phyloP scores from a whole-genome alignment of 2,888 invertebrate genomes.

The Campoplex capitator region DNA sequence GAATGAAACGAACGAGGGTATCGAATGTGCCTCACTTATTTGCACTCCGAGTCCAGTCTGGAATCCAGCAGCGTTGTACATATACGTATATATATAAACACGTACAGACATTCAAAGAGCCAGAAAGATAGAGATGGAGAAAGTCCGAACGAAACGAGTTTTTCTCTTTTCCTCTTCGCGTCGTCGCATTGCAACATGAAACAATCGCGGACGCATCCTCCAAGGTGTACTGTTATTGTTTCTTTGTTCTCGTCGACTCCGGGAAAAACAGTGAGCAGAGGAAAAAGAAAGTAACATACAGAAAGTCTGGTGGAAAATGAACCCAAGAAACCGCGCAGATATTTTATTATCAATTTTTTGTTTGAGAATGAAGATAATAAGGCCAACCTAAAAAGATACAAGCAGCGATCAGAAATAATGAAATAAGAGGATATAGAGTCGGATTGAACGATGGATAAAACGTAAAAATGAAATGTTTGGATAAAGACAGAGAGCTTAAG shows the following conservation, averaged over 20 bases:
- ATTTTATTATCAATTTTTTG: neutral
- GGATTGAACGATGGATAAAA: conserved; percentile 29
- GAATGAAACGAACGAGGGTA: conserved; percentile 54
- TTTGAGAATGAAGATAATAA: conserved; percentile 1
- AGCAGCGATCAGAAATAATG: conserved; percentile 66
- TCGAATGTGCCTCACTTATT: conserved; percentile 52
- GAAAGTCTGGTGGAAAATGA: conserved; percentile 16
- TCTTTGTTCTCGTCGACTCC: neutral
- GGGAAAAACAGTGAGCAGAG: neutral
- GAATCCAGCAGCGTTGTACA: conserved; percentile 17
- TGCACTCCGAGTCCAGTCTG: conserved; percentile 42
- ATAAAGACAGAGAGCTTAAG: conserved; percentile 1
- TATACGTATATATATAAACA: neutral
- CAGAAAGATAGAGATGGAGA: neutral
- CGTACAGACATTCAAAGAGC: conserved; percentile 41
- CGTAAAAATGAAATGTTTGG: conserved; percentile 3
- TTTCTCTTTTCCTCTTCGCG: neutral
- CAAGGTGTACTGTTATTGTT: neutral
- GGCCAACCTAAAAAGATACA: neutral
- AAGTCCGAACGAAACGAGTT: neutral
- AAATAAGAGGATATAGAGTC: conserved; percentile 58
- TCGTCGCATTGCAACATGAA: conserved; percentile 20
- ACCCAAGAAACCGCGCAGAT: conserved; percentile 6
- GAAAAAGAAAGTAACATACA: neutral
- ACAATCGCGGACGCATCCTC: neutral